Evolutionary conservation across 2,113 vertebrate species (phyloP).

Genomic region (Cololabis saira): DNA sequence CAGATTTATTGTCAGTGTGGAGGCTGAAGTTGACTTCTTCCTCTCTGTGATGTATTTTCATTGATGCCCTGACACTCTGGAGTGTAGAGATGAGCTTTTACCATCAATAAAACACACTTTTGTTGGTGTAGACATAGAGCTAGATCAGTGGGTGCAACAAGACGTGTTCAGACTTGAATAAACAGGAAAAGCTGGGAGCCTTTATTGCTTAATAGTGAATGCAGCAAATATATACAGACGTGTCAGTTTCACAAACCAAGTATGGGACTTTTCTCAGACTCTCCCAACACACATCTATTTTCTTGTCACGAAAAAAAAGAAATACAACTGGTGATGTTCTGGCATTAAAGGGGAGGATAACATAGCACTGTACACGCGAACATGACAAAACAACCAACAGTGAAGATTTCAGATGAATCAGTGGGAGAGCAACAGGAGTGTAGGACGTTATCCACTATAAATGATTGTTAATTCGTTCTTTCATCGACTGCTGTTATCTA

Average conservation of each 20-base stretch:
- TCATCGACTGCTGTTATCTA: not conserved
- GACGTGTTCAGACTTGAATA: slow-evolving; percentile 29
- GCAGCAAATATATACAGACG: not conserved
- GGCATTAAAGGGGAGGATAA: not conserved
- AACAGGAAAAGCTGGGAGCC: slow-evolving; percentile 1
- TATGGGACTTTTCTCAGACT: no score
- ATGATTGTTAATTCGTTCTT: not conserved
- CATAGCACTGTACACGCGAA: not conserved
- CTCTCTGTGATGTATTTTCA: slow-evolving; percentile 77
- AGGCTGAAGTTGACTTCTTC: slow-evolving; percentile 74
- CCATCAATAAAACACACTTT: slow-evolving; percentile 74
- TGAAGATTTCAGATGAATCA: no score
- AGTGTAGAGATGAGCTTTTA: slow-evolving; percentile 71
- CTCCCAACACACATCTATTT: no score
- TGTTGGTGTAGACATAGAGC: slow-evolving; percentile 47
- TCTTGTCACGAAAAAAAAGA: no score
- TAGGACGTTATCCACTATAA: not conserved
- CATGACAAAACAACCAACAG: not conserved
- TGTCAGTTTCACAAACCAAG: no score
- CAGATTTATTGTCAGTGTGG: slow-evolving; percentile 79
- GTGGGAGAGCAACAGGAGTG: no score
- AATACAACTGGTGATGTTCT: no score
- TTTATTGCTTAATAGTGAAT: slow-evolving; percentile 19
- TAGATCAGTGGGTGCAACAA: slow-evolving; percentile 35
- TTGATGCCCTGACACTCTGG: slow-evolving; percentile 70